Base-by-base conservation (phyloP, 2,113 vertebrate species). In the Platycercus adscitus region DNA sequence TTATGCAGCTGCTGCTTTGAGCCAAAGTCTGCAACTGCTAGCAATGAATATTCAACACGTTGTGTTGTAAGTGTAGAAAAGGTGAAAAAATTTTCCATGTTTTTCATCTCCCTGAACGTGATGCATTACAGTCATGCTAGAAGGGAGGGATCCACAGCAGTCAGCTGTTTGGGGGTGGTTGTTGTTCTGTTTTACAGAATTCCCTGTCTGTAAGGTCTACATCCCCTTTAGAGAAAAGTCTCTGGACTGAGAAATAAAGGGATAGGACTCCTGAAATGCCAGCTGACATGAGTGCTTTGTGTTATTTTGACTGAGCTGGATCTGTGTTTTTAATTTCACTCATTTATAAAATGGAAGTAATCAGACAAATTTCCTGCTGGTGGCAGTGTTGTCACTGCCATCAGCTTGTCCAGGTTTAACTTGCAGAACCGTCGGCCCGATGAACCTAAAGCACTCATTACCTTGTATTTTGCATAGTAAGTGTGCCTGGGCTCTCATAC, bases 41-140 rank as follows among this genome's bases (percentile, higher is more conserved):
- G 28, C 71, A 80, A 82, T 91, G 80, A 93, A 93, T 93, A 93
- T 96, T 81, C 72, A 95, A 77, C 35, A 61, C 35, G 13, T n/a
- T n/a, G 33, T 58, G 63, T 76, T 87, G 84, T 63, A 60, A 60
- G 17, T 33, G 41, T 35, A 63, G 43, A 61, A 86, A 93, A 89
- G 17, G 53, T 77, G 81, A 70, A 85, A 89, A 83, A 69, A 9
- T 39, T 63, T 25, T 37, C 44, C 50, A 35, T 37, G 25, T 61
- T 95, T 93, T 95, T 80, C 41, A 44, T 94, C 28, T 77, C 3
- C 3, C 66, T 73, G 70, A 87, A 65, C 76, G 11, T 77, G 43
- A 53, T 66, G 20, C 20, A 37, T 47, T 61, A 56, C 44, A 56
- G 44, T 52, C 44, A 46, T 18, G 49, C 13, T 53, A 58, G 52